Conservation (phyloP, 2,113 vertebrate species). For the Ceyx melanurus region DNA sequence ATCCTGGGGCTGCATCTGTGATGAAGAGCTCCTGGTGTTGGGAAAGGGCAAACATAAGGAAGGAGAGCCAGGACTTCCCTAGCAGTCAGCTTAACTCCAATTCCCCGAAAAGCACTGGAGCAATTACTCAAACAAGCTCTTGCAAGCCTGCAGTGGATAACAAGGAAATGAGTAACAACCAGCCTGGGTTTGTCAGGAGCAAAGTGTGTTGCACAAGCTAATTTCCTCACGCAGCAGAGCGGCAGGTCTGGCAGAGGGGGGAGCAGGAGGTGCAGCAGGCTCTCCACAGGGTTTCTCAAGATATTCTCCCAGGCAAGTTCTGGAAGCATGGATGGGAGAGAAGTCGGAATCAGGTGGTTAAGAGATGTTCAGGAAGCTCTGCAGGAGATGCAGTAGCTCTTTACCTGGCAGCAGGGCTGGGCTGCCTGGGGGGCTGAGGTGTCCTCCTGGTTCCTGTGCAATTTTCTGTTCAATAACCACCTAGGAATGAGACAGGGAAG, state of each 20-base stretch:
- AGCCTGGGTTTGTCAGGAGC: not conserved
- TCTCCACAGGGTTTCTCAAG: not conserved
- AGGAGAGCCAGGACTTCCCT: not conserved
- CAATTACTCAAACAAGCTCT: not conserved
- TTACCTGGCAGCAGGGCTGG: not conserved
- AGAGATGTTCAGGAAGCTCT: not conserved
- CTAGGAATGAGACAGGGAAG: not conserved
- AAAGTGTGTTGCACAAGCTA: not conserved
- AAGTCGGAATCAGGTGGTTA: rapidly evolving
- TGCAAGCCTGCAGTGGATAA: not conserved
- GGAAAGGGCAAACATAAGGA: not conserved
- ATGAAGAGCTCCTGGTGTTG: rapidly evolving
- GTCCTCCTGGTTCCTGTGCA: not conserved
- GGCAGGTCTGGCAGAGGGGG: not conserved
- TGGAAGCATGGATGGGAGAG: not conserved
- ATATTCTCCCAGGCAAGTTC: not conserved
- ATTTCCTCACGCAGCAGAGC: not conserved
- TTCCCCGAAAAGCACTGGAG: not conserved
- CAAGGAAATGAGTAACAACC: not conserved
- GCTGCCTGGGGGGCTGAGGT: not conserved
- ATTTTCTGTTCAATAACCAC: not conserved
- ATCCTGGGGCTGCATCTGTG: not conserved
- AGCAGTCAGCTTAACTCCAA: not conserved
- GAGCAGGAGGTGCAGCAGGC: not conserved
- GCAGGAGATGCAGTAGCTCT: not conserved